A percentile compares a stretch with the other conserved stretches of the same genome.
phyloP scores from a whole-genome alignment of 2,888 invertebrate species.

The Sinotaia quadrata region DNA sequence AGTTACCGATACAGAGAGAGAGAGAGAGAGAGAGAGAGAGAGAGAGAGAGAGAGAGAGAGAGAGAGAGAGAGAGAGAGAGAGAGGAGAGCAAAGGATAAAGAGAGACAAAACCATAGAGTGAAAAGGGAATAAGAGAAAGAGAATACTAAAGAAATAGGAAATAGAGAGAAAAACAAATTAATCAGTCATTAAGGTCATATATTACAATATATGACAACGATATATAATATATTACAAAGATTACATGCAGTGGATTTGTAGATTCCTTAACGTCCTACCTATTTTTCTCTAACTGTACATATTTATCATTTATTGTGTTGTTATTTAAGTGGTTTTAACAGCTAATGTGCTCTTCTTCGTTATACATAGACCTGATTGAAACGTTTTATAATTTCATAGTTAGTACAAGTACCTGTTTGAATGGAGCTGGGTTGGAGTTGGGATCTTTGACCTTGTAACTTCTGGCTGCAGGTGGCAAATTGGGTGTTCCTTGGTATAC shows the following conservation, averaged over 20 bases:
- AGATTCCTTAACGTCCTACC: too few species aligned
- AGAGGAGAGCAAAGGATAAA: not conserved
- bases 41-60: conserved; percentile 4
- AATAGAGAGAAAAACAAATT: too few species aligned
- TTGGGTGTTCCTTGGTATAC: conserved; percentile 62
- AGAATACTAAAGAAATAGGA: not conserved
- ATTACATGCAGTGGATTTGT: too few species aligned
- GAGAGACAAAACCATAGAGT: conserved; percentile 2
- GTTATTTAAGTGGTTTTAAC: too few species aligned
- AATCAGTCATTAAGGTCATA: too few species aligned
- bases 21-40: conserved; percentile 13
- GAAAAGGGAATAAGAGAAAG: not conserved
- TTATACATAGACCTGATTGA: too few species aligned
- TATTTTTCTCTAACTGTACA: too few species aligned
- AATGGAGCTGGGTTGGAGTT: conserved; percentile 63
- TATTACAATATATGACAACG: too few species aligned
- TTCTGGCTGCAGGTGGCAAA: conserved; percentile 57
- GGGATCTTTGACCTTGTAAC: conserved; percentile 49
- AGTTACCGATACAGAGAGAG: conserved; percentile 8
- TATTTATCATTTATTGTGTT: too few species aligned
- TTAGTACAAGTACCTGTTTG: conserved; percentile 70
- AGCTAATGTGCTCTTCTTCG: too few species aligned
- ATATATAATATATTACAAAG: too few species aligned
- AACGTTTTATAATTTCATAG: too few species aligned
- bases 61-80: conserved; percentile 8